Conservation (phyloP, 2,888 invertebrate genomes). For the Bunonema sp. region DNA sequence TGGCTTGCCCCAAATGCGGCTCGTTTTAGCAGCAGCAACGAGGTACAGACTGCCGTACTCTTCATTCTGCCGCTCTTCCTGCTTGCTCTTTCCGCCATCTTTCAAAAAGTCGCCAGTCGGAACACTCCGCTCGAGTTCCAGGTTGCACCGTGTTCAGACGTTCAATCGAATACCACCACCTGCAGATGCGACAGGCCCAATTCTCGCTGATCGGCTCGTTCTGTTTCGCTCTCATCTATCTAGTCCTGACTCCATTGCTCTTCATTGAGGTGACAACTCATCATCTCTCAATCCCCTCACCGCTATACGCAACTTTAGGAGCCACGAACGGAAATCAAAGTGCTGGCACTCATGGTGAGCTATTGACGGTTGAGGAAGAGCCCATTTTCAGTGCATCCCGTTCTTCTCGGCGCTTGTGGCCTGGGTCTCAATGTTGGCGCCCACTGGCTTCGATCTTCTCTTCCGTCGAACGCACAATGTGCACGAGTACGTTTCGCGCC, state of each 20-base stretch:
- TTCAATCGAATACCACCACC: not conserved
- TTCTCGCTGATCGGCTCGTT: conserved; percentile 3
- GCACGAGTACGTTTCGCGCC: no score
- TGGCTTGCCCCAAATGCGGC: not conserved
- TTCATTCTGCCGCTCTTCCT: conserved; percentile 4
- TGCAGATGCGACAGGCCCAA: conserved; percentile 6
- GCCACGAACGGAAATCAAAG: not conserved
- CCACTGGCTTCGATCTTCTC: conserved; percentile 4
- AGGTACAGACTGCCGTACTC: conserved; percentile 6
- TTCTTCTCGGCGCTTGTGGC: conserved; percentile 4
- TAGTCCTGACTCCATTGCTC: conserved; percentile 3
- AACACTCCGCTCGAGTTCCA: conserved; percentile 7
- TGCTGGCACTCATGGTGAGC: conserved; percentile 5
- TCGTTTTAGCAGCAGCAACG: conserved; percentile 4
- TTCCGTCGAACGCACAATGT: conserved; percentile 4
- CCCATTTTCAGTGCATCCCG: conserved; percentile 6
- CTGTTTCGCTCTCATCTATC: conserved; percentile 5
- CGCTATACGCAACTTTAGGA: not conserved
- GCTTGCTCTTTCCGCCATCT: conserved; percentile 3
- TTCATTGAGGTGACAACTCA: conserved; percentile 5
- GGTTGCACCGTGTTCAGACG: not conserved
- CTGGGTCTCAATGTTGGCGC: conserved; percentile 3
- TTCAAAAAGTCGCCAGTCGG: conserved; percentile 3
- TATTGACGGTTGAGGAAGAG: no score
- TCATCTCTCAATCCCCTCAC: not conserved